Evolutionary conservation across 2,113 vertebrate species (phyloP), one percentile per base, ranked within the genome.

Genomic region (Gopherus evgoodei): DNA sequence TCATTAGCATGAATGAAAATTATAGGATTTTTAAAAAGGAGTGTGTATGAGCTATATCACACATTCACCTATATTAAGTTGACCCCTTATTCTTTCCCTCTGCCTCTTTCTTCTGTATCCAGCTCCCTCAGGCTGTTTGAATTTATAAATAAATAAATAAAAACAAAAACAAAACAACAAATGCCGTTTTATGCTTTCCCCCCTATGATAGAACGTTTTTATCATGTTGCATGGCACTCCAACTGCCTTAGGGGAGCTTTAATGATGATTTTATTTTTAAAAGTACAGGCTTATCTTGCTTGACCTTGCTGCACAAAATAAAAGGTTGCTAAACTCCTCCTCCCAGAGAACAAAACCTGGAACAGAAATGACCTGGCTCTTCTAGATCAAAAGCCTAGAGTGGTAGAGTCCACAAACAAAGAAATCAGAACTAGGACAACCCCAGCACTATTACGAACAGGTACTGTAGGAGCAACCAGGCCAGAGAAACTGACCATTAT

Each of bases 191-290:
- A 93, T 53, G 93, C 72, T 89, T 90, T 87, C 53, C 53, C 19
- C 19, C 87, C 92, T 87, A 92, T 97, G 94, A 94, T 95, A 78
- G 92, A 87, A 87, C 56, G 75, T 92, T 95, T 97, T 96, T 96
- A 92, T 93, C 93, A 94, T 84, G 92, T 94, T 91, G 53, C 91
- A 90, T 3, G 90, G 93, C 84, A 82, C 89, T 95, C 84, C n/a
- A 82, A 93, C 89, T 88, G 95, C 95, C 94, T 96, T 95, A 96
- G 93, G 95, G 91, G 59, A 94, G 87, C 91, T 94, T 97, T 96
- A 96, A 97, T 95, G 95, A 96, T 97, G 93, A 97, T 88, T 96
- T 97, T 96, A 93, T 95, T 96, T 96, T 95, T 92, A 89, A 96
- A 96, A 96, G 96, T 96, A 97, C 83, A 96, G 65, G 89, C 91